Evolutionary conservation across 2,888 invertebrate species (phyloP).

Genomic region (Pseudococcus jackbeardsleyi): DNA sequence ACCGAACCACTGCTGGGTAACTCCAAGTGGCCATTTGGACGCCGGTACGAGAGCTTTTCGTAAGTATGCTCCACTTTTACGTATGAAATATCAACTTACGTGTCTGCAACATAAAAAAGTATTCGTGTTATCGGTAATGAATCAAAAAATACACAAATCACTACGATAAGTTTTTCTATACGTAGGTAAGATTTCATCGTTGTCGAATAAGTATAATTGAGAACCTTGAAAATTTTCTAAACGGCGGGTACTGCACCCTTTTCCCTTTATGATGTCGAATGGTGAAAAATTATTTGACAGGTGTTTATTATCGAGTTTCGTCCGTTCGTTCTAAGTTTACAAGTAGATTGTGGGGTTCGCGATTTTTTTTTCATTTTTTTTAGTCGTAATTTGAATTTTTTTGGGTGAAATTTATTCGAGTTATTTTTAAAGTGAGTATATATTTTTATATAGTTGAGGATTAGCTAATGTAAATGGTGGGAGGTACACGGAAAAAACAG

Average conservation of each 20-base stretch:
- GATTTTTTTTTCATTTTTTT: neutral
- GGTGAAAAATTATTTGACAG: conserved; percentile 15
- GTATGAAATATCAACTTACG: neutral
- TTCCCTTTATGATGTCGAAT: neutral
- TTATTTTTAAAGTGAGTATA: neutral
- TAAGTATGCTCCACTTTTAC: neutral
- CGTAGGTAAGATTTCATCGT: neutral
- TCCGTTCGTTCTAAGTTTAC: neutral
- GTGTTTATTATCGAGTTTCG: conserved; percentile 39
- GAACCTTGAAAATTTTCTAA: conserved; percentile 18
- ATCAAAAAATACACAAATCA: neutral
- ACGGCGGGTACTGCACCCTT: conserved; percentile 21
- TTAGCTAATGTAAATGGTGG: too few relatives aligned
- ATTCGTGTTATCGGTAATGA: neutral
- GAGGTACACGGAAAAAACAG: too few relatives aligned
- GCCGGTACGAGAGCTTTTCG: neutral
- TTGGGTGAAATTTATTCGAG: neutral
- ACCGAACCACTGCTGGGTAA: neutral
- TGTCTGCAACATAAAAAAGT: neutral
- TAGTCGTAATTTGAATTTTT: neutral
- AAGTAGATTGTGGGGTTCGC: neutral
- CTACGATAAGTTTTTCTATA: neutral
- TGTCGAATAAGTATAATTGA: neutral
- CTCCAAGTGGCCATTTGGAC: neutral
- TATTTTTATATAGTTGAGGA: neutral